These are phyloP conservation scores for Microtus oregoni DNA, from an alignment of 2,113 vertebrate genomes.

Conservation along the genomic window DNA sequence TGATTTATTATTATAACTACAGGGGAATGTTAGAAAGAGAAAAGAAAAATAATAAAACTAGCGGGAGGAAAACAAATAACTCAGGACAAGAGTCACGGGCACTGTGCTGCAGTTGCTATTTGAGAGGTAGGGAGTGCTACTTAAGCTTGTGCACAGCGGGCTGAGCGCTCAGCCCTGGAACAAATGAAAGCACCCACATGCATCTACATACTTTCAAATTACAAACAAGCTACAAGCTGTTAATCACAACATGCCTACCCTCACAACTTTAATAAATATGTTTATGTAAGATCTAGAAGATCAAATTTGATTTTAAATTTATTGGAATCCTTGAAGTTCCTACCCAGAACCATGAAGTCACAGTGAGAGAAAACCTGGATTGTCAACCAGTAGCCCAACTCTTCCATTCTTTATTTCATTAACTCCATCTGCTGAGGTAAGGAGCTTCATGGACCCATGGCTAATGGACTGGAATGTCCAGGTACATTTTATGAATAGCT, in stretches of 20 bases:
- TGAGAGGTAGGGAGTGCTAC: neutral
- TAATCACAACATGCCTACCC: neutral
- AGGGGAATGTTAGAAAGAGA: slow-evolving; percentile 28
- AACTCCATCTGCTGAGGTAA: neutral
- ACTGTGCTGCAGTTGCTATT: neutral
- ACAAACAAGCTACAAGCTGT: neutral
- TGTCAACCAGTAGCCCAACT: neutral
- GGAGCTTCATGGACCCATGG: neutral
- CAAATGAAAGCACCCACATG: neutral
- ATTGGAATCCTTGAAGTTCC: neutral
- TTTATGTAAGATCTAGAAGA: neutral
- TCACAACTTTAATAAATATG: slow-evolving; percentile 35
- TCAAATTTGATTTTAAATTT: slow-evolving; percentile 21
- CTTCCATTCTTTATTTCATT: neutral
- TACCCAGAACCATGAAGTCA: neutral
- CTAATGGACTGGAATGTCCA: neutral
- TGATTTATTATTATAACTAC: slow-evolving; percentile 39
- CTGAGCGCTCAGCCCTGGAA: neutral
- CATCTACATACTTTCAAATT: slow-evolving; percentile 18
- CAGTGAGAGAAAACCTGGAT: neutral
- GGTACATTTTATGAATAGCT: neutral
- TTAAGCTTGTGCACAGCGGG: neutral
- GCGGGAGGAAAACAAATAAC: slow-evolving; percentile 51
- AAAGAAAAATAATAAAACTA: slow-evolving; percentile 54
- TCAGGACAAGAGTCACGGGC: neutral